Evolutionary conservation across 37 sponge, comb jelly and placozoan genomes (phyloP).

Genomic region (Axinella damicornis): DNA sequence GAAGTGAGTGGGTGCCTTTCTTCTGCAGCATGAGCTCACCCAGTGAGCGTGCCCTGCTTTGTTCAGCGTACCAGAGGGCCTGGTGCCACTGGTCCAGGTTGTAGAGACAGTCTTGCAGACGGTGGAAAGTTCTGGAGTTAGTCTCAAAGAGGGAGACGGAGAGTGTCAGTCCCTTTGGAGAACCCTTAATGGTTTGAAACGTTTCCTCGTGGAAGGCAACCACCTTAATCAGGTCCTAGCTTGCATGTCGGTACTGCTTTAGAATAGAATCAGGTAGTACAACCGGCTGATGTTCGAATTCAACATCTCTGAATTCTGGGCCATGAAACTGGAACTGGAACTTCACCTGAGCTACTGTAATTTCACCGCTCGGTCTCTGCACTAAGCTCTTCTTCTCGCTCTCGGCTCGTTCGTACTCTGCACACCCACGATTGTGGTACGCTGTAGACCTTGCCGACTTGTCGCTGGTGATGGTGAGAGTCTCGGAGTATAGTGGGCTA

Average conservation of each 20-base stretch:
- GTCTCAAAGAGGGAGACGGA: constrained; percentile 77
- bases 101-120: constrained; percentile 63
- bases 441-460: constrained; percentile 51
- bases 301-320: neutral
- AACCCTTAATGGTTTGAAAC: constrained; percentile 66
- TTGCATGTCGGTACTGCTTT: constrained; percentile 23
- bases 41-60: constrained; percentile 67
- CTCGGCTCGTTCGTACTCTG: constrained; percentile 62
- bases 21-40: constrained; percentile 74
- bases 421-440: constrained; percentile 82
- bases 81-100: constrained; percentile 40
- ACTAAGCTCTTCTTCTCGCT: constrained; percentile 7
- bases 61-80: constrained; percentile 75
- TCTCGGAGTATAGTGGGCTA: constrained; percentile 69
- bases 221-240: constrained; percentile 42
- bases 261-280: constrained; percentile 2
- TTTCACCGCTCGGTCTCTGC: neutral
- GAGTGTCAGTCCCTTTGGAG: constrained; percentile 48
- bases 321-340: constrained; percentile 25
- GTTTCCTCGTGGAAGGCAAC: constrained; percentile 54
- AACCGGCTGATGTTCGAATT: neutral
- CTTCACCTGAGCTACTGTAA: neutral
- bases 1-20: constrained; percentile 29
- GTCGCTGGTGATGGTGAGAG: constrained; percentile 61
- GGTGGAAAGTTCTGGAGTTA: constrained; percentile 71